Percentiles rank a stretch among this genome's conserved stretches.
phyloP scores from a whole-genome alignment of 2,888 invertebrate species.

The Ypsolopha scabrella region DNA sequence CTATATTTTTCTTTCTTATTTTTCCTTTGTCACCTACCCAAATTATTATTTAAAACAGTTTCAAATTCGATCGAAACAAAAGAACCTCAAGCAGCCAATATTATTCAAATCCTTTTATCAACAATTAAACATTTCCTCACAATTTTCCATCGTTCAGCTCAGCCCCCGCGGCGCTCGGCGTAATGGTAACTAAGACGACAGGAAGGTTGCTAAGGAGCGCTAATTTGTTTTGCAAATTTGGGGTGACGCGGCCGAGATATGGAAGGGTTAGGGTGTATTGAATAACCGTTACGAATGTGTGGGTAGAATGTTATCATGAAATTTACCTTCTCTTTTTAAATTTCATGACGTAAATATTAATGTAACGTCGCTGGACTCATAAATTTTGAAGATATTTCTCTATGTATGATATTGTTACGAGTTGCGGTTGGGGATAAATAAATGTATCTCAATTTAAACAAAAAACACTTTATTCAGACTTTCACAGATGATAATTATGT shows the following conservation, averaged over 20 bases:
- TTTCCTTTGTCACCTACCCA: too few species aligned
- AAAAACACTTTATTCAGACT: too few species aligned
- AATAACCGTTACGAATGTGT: conserved; percentile 11
- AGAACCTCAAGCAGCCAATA: background rate
- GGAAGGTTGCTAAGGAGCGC: background rate
- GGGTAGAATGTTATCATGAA: too few species aligned
- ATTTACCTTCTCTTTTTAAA: too few species aligned
- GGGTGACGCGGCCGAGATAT: conserved; percentile 4
- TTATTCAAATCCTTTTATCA: background rate
- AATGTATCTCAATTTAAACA: too few species aligned
- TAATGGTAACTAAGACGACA: conserved; percentile 3
- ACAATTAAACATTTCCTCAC: background rate
- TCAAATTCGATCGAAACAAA: background rate
- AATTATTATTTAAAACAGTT: background rate
- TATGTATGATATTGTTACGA: too few species aligned
- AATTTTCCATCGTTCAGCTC: background rate
- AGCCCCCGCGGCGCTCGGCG: background rate
- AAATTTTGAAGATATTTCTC: too few species aligned
- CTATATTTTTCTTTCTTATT: too few species aligned
- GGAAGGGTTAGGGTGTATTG: background rate
- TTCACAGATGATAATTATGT: too few species aligned
- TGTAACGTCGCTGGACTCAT: too few species aligned
- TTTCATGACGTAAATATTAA: too few species aligned
- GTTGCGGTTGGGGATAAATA: too few species aligned
- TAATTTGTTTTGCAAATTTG: conserved; percentile 9